These are phyloP conservation scores for Semotilus atromaculatus DNA, from an alignment of 2,797 vertebrate species.

Conservation along the genomic window DNA sequence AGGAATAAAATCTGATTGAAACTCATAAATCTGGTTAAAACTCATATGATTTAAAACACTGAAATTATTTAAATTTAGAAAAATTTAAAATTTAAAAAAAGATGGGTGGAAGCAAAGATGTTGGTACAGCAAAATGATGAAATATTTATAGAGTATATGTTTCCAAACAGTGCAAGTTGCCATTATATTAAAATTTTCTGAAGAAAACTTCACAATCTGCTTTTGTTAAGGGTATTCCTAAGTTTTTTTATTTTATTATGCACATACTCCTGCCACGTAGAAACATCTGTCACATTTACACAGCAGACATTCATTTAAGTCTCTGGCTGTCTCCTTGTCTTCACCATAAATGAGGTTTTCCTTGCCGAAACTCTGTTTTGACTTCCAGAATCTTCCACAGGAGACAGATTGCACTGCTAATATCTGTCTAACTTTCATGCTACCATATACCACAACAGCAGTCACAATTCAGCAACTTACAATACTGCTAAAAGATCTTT, in stretches of 20 bases:
- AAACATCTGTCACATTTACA: constrained; percentile 55
- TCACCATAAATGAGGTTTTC: constrained; percentile 61
- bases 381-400: constrained; percentile 58
- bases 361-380: constrained; percentile 62
- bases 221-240: constrained; percentile 36
- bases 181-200: background rate
- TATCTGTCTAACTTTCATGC: constrained; percentile 59
- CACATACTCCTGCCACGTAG: constrained; percentile 55
- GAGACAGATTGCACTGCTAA: constrained; percentile 60
- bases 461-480: background rate
- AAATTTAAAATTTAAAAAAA: too few species aligned
- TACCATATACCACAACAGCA: constrained; percentile 52
- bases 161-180: background rate
- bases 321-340: constrained; percentile 55
- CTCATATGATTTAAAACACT: background rate
- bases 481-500: background rate
- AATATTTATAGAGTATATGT: background rate
- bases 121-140: background rate
- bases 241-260: background rate
- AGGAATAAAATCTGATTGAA: background rate
- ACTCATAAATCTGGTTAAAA: background rate
- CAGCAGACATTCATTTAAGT: constrained; percentile 59
- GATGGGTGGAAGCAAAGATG: too few species aligned
- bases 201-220: background rate
- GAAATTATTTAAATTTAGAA: too few species aligned